phyloP scores from a whole-genome alignment of 2,797 vertebrate species.

The Pogonophryne albipinna region DNA sequence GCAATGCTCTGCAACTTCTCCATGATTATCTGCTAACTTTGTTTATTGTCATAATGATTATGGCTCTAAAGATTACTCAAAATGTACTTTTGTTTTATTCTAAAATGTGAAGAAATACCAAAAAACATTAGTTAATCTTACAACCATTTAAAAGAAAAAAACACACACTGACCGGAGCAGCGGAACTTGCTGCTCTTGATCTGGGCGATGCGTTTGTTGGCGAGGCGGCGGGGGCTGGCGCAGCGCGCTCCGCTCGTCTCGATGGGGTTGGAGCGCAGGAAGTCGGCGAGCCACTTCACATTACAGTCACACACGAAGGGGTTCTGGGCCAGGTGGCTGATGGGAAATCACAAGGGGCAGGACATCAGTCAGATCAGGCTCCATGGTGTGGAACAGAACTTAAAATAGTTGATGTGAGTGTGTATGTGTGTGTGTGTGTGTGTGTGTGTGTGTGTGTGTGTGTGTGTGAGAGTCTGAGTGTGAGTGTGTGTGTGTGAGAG shows the following conservation, averaged over 20 bases:
- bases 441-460: not conserved
- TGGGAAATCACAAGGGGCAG: slow-evolving; percentile 48
- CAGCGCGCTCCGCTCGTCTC: slow-evolving; percentile 99
- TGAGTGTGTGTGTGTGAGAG: not conserved
- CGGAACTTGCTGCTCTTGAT: slow-evolving; percentile 99
- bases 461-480: not conserved
- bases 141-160: too few relatives aligned
- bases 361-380: slow-evolving; percentile 25
- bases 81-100: too few relatives aligned
- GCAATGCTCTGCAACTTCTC: too few relatives aligned
- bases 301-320: slow-evolving; percentile 99
- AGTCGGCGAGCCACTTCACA: slow-evolving; percentile 99
- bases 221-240: slow-evolving; percentile 94
- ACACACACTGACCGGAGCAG: slow-evolving; percentile 92
- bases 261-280: slow-evolving; percentile 97
- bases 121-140: too few relatives aligned
- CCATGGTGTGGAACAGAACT: slow-evolving; percentile 4
- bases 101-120: too few relatives aligned
- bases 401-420: not conserved
- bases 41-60: too few relatives aligned
- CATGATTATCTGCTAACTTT: too few relatives aligned
- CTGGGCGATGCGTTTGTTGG: slow-evolving; percentile 99
- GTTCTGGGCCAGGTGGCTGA: slow-evolving; percentile 98
- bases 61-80: too few relatives aligned
- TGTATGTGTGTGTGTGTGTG: not conserved